These are phyloP conservation scores for Acrossocheilus wenchowensis DNA, from an alignment of 2,797 vertebrate species.

Conservation along the genomic window DNA sequence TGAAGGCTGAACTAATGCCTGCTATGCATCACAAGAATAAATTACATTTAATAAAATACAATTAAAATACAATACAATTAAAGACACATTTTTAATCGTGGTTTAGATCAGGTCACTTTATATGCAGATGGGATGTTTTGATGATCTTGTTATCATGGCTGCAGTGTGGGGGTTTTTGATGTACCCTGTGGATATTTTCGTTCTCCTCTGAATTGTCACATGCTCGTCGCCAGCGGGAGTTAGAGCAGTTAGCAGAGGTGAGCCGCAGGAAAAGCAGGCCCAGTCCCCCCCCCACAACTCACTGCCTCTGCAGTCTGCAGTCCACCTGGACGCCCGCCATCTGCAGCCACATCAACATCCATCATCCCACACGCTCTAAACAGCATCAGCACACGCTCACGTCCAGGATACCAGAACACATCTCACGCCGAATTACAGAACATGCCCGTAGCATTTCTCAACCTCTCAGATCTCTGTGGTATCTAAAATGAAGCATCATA, in stretches of 20 bases:
- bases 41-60: background rate
- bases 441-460: slow-evolving; percentile 26
- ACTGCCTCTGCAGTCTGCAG: slow-evolving; percentile 22
- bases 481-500: slow-evolving; percentile 23
- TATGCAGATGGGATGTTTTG: slow-evolving; percentile 46
- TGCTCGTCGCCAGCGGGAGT: slow-evolving; percentile 30
- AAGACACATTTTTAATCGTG: background rate
- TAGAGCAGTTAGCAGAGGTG: slow-evolving; percentile 26
- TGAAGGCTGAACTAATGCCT: background rate
- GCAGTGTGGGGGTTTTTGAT: slow-evolving; percentile 45
- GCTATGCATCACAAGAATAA: background rate
- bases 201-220: slow-evolving; percentile 51
- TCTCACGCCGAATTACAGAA: slow-evolving; percentile 35
- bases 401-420: slow-evolving; percentile 29
- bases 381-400: slow-evolving; percentile 36
- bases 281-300: background rate
- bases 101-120: slow-evolving; percentile 2
- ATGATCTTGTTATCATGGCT: slow-evolving; percentile 53
- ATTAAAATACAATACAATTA: background rate
- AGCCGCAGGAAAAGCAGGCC: slow-evolving; percentile 33
- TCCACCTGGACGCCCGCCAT: slow-evolving; percentile 51
- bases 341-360: slow-evolving; percentile 52
- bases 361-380: slow-evolving; percentile 37
- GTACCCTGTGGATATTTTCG: slow-evolving; percentile 49
- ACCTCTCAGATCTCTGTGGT: slow-evolving; percentile 21